These are phyloP conservation scores for Limnothrissa miodon DNA, from an alignment of 2,113 vertebrate species.

Conservation along the genomic window DNA sequence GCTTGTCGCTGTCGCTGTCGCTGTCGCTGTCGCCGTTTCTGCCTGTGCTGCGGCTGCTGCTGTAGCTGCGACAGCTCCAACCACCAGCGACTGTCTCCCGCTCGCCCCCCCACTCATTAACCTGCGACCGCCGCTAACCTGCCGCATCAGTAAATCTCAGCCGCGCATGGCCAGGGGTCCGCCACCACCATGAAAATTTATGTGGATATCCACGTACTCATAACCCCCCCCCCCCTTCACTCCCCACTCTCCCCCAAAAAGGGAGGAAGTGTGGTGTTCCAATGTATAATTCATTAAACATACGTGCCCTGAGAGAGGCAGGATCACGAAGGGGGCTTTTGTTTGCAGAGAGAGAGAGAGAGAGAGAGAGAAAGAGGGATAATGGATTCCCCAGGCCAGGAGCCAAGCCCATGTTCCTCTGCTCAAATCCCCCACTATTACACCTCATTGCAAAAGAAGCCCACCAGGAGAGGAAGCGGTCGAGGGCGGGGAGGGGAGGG, in stretches of 20 bases:
- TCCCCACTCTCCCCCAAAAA: background rate
- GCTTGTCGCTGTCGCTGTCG: background rate
- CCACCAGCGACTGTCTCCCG: background rate
- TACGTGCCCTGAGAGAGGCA: slow-evolving; percentile 26
- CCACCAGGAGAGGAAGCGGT: background rate
- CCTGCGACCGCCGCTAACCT: background rate
- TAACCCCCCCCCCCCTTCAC: background rate
- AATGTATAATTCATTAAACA: slow-evolving; percentile 48
- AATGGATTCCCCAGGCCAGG: slow-evolving; percentile 55
- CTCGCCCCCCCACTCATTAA: background rate
- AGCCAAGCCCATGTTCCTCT: slow-evolving; percentile 49
- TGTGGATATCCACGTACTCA: slow-evolving; percentile 33
- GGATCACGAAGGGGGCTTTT: slow-evolving; percentile 37
- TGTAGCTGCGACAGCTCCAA: too few species aligned
- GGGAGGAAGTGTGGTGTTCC: background rate
- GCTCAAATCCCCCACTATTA: slow-evolving; percentile 47
- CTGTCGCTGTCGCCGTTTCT: too few species aligned
- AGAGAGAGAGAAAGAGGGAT: slow-evolving; percentile 41
- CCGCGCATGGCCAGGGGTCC: background rate
- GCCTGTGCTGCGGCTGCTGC: too few species aligned
- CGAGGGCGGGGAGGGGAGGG: too few species aligned
- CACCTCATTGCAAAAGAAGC: background rate
- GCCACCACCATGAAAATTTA: slow-evolving; percentile 28
- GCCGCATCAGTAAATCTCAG: slow-evolving; percentile 25
- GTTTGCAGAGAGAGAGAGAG: slow-evolving; percentile 25